Conservation (phyloP, 1,140 invertebrate species). For the Vollenhovia emeryi region DNA sequence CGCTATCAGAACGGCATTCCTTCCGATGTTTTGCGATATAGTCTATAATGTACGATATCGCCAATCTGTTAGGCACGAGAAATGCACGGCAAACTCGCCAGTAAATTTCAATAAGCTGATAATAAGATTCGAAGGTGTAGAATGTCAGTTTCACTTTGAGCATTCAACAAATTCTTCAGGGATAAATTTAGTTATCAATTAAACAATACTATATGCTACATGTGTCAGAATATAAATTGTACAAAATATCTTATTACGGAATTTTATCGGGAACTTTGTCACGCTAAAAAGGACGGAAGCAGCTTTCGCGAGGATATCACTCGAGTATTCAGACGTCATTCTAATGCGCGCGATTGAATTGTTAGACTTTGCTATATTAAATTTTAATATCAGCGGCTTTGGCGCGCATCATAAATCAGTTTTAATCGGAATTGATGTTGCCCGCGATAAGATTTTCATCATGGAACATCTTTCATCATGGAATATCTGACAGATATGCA, state of each 20-base stretch:
- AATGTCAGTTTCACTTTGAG: not conserved
- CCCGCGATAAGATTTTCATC: constrained; percentile 16
- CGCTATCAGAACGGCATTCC: constrained; percentile 23
- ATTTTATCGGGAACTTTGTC: not conserved
- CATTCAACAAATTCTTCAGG: not conserved
- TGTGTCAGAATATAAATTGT: not conserved
- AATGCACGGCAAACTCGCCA: not conserved
- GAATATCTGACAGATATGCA: constrained; percentile 44
- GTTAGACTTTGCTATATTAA: not conserved
- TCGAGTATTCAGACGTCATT: not conserved
- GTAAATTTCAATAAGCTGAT: constrained; percentile 26
- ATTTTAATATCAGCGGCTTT: constrained; percentile 1
- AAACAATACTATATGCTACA: not conserved
- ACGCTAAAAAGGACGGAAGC: not conserved
- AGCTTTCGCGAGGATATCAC: not conserved
- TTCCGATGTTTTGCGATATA: constrained; percentile 32
- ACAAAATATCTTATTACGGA: not conserved
- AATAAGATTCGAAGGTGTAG: not conserved
- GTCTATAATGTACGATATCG: constrained; percentile 27
- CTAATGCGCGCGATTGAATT: not conserved
- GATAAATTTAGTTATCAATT: constrained; percentile 10
- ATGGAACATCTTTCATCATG: constrained; percentile 22
- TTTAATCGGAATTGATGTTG: constrained; percentile 39
- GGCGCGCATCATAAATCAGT: not conserved
- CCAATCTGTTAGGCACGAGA: not conserved